These are phyloP conservation scores for Rhinolophus sinicus DNA, from an alignment of 2,113 vertebrate species.

Conservation along the genomic window DNA sequence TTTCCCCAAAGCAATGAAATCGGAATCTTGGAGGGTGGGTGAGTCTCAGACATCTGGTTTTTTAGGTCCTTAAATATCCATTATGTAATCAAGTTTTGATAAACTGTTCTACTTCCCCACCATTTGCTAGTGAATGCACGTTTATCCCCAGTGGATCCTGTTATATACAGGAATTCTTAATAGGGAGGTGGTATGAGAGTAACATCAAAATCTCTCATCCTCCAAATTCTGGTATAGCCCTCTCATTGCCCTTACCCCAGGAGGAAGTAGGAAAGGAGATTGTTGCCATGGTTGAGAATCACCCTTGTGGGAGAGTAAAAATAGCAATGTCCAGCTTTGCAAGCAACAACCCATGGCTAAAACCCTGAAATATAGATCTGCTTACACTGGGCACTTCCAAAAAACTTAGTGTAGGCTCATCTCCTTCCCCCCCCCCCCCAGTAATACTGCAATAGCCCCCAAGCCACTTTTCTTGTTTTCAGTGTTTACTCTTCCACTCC, in stretches of 20 bases:
- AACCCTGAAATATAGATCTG: background rate
- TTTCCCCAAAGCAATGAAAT: background rate
- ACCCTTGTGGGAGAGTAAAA: background rate
- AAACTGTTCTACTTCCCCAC: background rate
- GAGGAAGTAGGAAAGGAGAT: background rate
- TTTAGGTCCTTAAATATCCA: background rate
- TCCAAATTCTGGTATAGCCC: background rate
- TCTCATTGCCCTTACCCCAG: background rate
- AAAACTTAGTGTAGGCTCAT: background rate
- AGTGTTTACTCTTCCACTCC: background rate
- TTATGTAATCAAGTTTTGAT: background rate
- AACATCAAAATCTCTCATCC: background rate
- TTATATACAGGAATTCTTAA: background rate
- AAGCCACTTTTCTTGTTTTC: background rate
- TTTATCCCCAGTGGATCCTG: background rate
- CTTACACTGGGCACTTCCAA: background rate
- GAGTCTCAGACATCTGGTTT: background rate
- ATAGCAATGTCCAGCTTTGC: background rate
- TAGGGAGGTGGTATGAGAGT: background rate
- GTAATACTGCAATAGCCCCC: background rate
- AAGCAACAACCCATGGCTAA: background rate
- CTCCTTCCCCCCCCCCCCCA: too few species aligned
- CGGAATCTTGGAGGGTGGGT: background rate
- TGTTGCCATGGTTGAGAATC: background rate
- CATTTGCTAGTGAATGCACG: background rate